A percentile compares a stretch with the other conserved stretches of the same genome.
These are phyloP conservation scores for Drosophila lini DNA, from an alignment of 1,140 invertebrate genomes.

Conservation along the genomic window DNA sequence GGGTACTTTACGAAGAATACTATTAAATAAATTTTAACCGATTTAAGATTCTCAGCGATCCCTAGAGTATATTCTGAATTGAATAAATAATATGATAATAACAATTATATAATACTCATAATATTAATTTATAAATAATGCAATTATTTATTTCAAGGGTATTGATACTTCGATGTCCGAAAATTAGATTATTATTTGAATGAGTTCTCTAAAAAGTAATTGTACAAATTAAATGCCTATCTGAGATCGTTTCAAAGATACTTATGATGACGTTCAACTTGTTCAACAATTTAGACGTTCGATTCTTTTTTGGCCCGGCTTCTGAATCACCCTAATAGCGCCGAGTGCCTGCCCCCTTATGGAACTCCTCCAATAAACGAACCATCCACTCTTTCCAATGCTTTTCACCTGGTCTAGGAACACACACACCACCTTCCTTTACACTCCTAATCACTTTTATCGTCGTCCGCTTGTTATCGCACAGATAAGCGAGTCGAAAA, in stretches of 20 bases:
- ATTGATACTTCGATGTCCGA: not conserved
- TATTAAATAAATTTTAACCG: too few relatives aligned
- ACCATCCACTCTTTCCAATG: not conserved
- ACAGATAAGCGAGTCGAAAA: slow-evolving; percentile 51
- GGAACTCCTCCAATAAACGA: not conserved
- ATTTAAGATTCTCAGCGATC: too few relatives aligned
- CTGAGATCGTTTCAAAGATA: not conserved
- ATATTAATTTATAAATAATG: not conserved
- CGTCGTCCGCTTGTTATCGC: slow-evolving; percentile 58
- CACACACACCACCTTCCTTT: slow-evolving; percentile 4
- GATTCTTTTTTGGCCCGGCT: not conserved
- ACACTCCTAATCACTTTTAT: slow-evolving; percentile 75
- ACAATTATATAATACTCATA: too few relatives aligned
- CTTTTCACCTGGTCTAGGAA: slow-evolving; percentile 2
- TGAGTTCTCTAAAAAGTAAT: not conserved
- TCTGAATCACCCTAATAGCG: slow-evolving; percentile 19
- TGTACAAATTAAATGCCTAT: not conserved
- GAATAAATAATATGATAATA: too few relatives aligned
- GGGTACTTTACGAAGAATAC: too few relatives aligned
- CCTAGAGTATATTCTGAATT: too few relatives aligned
- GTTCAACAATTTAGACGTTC: not conserved
- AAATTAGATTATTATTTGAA: not conserved
- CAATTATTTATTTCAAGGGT: not conserved
- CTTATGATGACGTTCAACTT: not conserved
- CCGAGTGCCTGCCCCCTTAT: not conserved